A percentile compares a stretch with the other conserved stretches of the same genome.
Conservation (phyloP, 2,888 invertebrate genomes). For the Piscicola geometra region DNA sequence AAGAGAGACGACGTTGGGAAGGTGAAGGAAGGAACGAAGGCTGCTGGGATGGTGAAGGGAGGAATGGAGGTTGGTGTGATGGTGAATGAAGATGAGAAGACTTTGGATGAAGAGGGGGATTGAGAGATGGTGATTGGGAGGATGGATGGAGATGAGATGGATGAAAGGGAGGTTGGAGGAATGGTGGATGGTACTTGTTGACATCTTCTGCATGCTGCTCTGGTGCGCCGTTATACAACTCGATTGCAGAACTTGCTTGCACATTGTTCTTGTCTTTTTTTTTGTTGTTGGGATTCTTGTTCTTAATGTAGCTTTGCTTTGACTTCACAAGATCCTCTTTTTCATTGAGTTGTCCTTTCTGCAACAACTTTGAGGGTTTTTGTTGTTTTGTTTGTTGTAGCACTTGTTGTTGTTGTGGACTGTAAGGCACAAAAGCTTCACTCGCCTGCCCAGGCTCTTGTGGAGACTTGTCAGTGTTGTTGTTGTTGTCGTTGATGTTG, state of each 20-base stretch:
- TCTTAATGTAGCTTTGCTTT: too few relatives aligned
- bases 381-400: slow-evolving; percentile 7
- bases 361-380: too few relatives aligned
- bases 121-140: neutral
- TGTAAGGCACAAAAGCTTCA: neutral
- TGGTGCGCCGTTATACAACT: too few relatives aligned
- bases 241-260: too few relatives aligned
- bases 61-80: neutral
- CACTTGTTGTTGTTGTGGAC: neutral
- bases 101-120: too few relatives aligned
- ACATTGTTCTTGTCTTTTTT: neutral
- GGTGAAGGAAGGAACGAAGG: neutral
- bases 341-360: neutral
- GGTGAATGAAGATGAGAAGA: neutral
- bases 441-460: neutral
- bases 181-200: neutral
- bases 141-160: neutral
- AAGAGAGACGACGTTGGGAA: neutral
- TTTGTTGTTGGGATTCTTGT: too few relatives aligned
- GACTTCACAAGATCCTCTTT: neutral
- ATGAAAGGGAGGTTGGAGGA: neutral
- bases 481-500: too few relatives aligned
- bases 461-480: too few relatives aligned
- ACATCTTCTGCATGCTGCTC: too few relatives aligned
- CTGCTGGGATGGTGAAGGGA: neutral